A percentile compares a stretch with the other conserved stretches of the same genome.
These are phyloP conservation scores for Phalanger gymnotis DNA, from an alignment of 2,797 vertebrate genomes.

Conservation along the genomic window DNA sequence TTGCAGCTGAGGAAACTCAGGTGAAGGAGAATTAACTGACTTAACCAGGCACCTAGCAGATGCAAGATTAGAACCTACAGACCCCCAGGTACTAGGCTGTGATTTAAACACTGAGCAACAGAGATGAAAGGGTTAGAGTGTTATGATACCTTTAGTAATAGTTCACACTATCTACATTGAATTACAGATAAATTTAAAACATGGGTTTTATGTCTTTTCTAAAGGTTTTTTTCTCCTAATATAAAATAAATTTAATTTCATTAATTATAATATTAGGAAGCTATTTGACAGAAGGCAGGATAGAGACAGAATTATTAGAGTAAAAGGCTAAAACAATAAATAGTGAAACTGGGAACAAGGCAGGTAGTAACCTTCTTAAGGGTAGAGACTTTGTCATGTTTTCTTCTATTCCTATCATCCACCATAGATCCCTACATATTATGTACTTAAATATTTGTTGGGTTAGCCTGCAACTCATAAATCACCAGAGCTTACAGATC, in stretches of 20 bases:
- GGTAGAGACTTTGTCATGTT: not conserved
- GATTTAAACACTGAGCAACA: conserved; percentile 21
- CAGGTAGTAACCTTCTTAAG: not conserved
- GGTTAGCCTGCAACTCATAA: not conserved
- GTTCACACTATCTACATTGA: not conserved
- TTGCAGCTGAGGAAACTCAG: not conserved
- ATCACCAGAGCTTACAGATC: not conserved
- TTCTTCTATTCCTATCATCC: not conserved
- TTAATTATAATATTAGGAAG: not conserved
- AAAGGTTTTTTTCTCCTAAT: conserved; percentile 16
- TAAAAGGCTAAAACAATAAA: not conserved
- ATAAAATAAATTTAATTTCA: not conserved
- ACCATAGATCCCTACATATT: not conserved
- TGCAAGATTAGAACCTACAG: conserved; percentile 27
- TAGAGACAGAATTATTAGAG: not conserved
- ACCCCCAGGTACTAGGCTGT: not conserved
- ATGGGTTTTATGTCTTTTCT: conserved; percentile 2
- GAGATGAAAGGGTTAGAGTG: conserved; percentile 5
- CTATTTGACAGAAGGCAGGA: not conserved
- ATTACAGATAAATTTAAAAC: not conserved
- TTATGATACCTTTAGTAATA: not conserved
- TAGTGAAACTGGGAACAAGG: not conserved
- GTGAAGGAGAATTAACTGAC: conserved; percentile 14
- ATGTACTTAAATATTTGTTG: not conserved
- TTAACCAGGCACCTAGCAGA: not conserved